Evolutionary conservation across 2,113 vertebrate genomes (phyloP), one percentile per base, ranked within the genome.

Genomic region (Paratilapia polleni): DNA sequence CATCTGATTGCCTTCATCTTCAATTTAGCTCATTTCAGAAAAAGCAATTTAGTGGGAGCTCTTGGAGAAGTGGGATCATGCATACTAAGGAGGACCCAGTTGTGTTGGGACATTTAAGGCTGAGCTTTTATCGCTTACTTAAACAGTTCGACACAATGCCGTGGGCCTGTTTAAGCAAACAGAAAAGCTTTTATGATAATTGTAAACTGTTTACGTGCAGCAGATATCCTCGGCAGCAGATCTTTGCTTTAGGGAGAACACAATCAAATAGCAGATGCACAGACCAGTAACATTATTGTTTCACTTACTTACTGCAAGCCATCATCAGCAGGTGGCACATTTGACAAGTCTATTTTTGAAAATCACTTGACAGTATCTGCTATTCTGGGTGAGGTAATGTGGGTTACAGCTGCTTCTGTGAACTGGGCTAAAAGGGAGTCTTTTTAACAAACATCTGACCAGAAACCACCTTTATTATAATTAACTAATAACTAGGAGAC

Each of bases 311-410:
- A 49, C 49, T 11, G 73, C 4, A 2, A 38, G 38, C 43, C 76
- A 11, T 79, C 83, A n/a, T 87, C 63, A 59, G 79, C 58, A 41
- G 66, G 62, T 78, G 86, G 86, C 91, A 93, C 89, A 89, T 90
- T 92, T 89, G 91, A 92, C 82, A 57, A 14, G 59, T 94, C 94
- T 95, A 95, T 95, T 95, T 94, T 83, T 93, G 88, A 91, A 92
- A 91, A 88, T 87, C 86, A 88, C 88, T 88, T 88, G 84, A 90
- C 82, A 87, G 85, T 84, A 90, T 81, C n/a, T 66, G 82, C 91
- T 90, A 89, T 93, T 94, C 87, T 89, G 68, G 85, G 88, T 31
- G 24, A 77, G 57, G 76, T 90, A 92, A 95, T 93, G 90, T 95
- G 86, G 95, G 95, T 94, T 95, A 94, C 92, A 94, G 89, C 91